Evolutionary conservation across 2,888 invertebrate species (phyloP).

Genomic region (Eupithecia tripunctaria): DNA sequence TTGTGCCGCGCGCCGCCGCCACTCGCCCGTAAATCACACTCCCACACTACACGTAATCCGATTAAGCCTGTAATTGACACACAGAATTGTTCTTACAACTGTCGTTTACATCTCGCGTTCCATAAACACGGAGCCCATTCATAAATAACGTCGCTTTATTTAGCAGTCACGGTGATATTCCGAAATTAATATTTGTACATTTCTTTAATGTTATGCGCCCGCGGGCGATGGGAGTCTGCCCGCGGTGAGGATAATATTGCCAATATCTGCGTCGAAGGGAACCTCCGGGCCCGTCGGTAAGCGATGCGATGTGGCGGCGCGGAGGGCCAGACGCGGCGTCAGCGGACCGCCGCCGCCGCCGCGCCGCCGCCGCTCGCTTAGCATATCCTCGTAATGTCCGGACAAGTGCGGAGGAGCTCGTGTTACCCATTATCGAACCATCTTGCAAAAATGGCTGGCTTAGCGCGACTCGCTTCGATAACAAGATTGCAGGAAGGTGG

Average conservation of each 20-base stretch:
- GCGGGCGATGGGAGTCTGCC: conserved; percentile 64
- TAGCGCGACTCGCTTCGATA: conserved; percentile 55
- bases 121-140: not conserved
- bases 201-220: conserved; percentile 61
- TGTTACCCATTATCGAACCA: conserved; percentile 79
- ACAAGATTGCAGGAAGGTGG: conserved; percentile 82
- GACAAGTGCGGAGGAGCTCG: conserved; percentile 65
- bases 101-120: conserved; percentile 19
- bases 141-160: not conserved
- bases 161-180: conserved; percentile 34
- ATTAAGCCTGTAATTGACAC: conserved; percentile 35
- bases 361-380: too few species aligned
- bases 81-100: conserved; percentile 40
- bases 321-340: conserved; percentile 58
- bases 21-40: conserved; percentile 56
- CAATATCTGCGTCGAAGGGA: conserved; percentile 68
- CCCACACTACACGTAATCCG: conserved; percentile 47
- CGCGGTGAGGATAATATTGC: conserved; percentile 62
- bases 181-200: conserved; percentile 52
- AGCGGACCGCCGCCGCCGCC: conserved; percentile 61
- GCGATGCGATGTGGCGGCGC: conserved; percentile 62
- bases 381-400: conserved; percentile 76
- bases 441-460: conserved; percentile 79
- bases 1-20: conserved; percentile 50
- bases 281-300: conserved; percentile 61